A percentile compares a stretch with the other conserved stretches of the same genome.
These are phyloP conservation scores for Xiphydria camelus DNA, from an alignment of 2,888 invertebrate species.

Conservation along the genomic window DNA sequence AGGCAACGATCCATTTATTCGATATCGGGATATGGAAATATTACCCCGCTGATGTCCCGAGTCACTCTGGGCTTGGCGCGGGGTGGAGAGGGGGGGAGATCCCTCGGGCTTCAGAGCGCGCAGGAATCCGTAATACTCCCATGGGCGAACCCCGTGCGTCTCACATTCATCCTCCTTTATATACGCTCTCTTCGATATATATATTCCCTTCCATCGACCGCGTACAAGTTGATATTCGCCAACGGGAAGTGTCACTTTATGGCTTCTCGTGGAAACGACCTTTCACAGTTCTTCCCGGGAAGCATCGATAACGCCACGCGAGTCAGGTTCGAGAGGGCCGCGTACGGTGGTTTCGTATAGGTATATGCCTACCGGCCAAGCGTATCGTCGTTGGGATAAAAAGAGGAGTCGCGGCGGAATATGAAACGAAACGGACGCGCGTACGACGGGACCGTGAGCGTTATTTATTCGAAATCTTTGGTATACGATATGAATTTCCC, in stretches of 20 bases:
- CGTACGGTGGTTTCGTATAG: no score
- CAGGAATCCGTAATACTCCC: constrained; percentile 47
- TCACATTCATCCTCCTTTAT: constrained; percentile 9
- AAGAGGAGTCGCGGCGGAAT: constrained; percentile 17
- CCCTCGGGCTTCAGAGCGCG: constrained; percentile 39
- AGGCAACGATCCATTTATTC: constrained; percentile 48
- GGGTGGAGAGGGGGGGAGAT: no score
- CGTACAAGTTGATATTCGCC: constrained; percentile 33
- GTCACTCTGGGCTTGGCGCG: no score
- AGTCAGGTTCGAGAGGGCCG: no score
- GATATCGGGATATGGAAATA: constrained; percentile 52
- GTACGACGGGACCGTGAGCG: no score
- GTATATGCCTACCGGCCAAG: no score
- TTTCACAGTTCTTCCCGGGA: constrained; percentile 29
- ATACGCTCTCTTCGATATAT: constrained; percentile 27
- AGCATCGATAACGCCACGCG: constrained; percentile 36
- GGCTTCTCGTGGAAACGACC: constrained; percentile 30
- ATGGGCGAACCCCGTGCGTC: constrained; percentile 30
- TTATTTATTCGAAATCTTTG: no score
- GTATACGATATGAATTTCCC: no score
- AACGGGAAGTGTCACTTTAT: constrained; percentile 38
- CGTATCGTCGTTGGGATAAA: no score
- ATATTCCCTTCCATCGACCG: constrained; percentile 43
- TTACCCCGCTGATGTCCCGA: constrained; percentile 43
- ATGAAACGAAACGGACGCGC: constrained; percentile 17